phyloP scores from a whole-genome alignment of 2,113 vertebrate species.

The Butastur rufipennis region DNA sequence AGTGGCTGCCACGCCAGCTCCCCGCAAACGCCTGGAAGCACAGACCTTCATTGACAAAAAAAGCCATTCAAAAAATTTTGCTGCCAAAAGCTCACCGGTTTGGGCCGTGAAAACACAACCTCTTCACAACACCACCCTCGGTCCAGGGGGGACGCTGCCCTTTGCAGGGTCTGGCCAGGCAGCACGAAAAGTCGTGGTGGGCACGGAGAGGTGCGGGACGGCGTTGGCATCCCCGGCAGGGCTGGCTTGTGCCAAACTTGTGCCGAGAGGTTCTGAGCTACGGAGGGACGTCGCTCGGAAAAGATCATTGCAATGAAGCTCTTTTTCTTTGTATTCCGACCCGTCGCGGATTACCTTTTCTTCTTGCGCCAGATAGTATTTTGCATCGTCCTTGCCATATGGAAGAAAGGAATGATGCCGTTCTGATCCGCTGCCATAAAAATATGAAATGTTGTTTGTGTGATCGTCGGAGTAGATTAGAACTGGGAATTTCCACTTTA shows the following conservation, averaged over 20 bases:
- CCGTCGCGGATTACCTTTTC: background rate
- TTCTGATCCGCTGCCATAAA: slow-evolving; percentile 28
- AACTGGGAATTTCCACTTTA: background rate
- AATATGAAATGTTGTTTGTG: background rate
- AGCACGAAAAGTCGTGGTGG: rapidly evolving
- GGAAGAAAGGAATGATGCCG: background rate
- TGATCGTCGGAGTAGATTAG: background rate
- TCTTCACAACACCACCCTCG: background rate
- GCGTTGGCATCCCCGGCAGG: rapidly evolving
- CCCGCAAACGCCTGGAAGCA: background rate
- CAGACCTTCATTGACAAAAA: background rate
- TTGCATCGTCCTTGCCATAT: background rate
- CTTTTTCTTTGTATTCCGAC: background rate
- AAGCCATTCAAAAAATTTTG: background rate
- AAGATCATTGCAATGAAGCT: background rate
- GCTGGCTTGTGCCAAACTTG: background rate
- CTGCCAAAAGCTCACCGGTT: background rate
- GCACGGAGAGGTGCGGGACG: background rate
- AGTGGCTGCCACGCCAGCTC: rapidly evolving
- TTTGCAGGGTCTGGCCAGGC: background rate
- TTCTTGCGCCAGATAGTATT: background rate
- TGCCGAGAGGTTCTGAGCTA: background rate
- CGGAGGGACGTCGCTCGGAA: background rate
- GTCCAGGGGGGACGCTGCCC: background rate
- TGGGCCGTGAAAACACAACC: background rate